A percentile compares a stretch with the other conserved stretches of the same genome.
Evolutionary conservation across 2,888 invertebrate genomes (phyloP).

Genomic region (Gnatocerus cornutus): DNA sequence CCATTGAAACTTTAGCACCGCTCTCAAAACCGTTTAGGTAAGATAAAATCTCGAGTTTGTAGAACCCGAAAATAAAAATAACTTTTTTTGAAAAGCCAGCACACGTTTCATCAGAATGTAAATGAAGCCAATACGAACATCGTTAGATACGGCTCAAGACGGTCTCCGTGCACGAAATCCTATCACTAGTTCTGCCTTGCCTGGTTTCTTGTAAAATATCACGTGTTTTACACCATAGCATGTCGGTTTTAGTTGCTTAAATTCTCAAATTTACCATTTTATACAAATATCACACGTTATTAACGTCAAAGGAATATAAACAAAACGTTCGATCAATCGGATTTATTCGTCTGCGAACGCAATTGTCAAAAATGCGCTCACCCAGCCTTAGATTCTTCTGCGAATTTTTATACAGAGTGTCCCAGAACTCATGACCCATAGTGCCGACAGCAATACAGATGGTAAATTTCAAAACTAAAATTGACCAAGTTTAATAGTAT

Average conservation of each 20-base stretch:
- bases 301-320: conserved; percentile 1
- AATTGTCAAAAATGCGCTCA: no score
- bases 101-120: conserved; percentile 14
- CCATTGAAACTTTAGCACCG: no score
- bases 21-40: neutral
- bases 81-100: neutral
- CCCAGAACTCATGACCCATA: no score
- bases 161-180: conserved; percentile 42
- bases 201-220: conserved; percentile 43
- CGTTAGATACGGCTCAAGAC: conserved; percentile 43
- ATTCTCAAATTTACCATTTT: conserved; percentile 34
- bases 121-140: conserved; percentile 22
- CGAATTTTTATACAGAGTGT: no score
- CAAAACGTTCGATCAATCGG: conserved; percentile 1
- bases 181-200: conserved; percentile 48
- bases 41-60: neutral
- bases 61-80: neutral
- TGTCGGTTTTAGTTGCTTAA: conserved; percentile 36
- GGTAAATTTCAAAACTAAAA: no score
- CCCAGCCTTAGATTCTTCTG: no score
- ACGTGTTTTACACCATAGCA: conserved; percentile 38
- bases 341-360: no score
- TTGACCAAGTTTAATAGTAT: no score
- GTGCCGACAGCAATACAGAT: no score
- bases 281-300: conserved; percentile 8